Evolutionary conservation across 2,113 vertebrate genomes (phyloP).

Genomic region (Rattus rattus): DNA sequence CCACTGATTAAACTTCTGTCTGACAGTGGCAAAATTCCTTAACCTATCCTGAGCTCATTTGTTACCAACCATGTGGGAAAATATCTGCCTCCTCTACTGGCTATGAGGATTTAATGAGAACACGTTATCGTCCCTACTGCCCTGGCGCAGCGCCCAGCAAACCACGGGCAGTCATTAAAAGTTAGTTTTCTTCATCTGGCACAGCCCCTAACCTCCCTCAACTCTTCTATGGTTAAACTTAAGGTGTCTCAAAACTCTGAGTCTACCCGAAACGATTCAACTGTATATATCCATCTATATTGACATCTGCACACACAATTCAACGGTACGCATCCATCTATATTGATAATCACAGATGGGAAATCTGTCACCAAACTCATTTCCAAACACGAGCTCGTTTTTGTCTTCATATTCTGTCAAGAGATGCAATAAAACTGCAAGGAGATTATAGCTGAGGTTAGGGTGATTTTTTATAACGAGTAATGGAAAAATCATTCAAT

Average conservation of each 20-base stretch:
- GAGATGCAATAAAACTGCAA: not conserved
- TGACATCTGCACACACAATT: not conserved
- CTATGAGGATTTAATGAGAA: not conserved
- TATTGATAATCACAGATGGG: not conserved
- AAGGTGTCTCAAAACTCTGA: not conserved
- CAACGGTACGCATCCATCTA: not conserved
- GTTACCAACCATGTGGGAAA: not conserved
- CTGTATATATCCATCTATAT: not conserved
- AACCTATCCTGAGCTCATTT: conserved; percentile 1
- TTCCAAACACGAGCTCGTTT: not conserved
- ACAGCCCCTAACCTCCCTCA: not conserved
- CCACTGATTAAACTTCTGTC: not conserved
- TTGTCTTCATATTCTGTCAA: not conserved
- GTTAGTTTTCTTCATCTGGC: not conserved
- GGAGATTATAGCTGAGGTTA: not conserved
- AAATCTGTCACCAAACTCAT: not conserved
- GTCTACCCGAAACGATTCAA: not conserved
- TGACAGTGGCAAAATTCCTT: not conserved
- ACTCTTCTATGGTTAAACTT: not conserved
- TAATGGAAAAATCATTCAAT: conserved; percentile 25
- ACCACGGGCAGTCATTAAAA: not conserved
- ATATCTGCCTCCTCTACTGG: not conserved
- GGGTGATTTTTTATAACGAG: not conserved
- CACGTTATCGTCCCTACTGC: not conserved
- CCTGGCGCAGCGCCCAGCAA: not conserved